Percentiles rank a stretch among this genome's conserved stretches.
Evolutionary conservation across 2,888 invertebrate species (phyloP).

Genomic region (Prosopocoilus inquinatus): DNA sequence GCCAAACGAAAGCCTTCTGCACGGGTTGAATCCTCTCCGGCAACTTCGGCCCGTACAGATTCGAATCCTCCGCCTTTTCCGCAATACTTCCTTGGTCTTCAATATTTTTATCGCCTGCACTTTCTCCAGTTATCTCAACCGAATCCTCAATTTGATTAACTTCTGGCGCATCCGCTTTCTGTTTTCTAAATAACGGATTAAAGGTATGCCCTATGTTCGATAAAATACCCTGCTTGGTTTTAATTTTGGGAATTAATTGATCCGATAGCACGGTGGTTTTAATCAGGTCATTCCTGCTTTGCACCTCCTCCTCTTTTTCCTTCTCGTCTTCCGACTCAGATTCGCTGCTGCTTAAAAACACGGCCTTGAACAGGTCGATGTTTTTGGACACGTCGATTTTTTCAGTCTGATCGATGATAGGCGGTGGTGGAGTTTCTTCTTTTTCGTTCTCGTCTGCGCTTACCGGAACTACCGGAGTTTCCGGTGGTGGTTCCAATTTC

Average conservation of each 20-base stretch:
- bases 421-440: constrained; percentile 4
- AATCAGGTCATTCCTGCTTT: constrained; percentile 33
- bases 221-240: constrained; percentile 46
- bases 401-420: constrained; percentile 43
- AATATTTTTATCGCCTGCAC: neutral
- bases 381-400: constrained; percentile 52
- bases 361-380: constrained; percentile 82
- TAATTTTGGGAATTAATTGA: constrained; percentile 43
- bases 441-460: neutral
- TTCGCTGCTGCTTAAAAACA: constrained; percentile 81
- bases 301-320: constrained; percentile 33
- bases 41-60: constrained; percentile 60
- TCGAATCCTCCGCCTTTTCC: constrained; percentile 23
- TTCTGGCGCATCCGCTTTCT: constrained; percentile 2
- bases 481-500: neutral
- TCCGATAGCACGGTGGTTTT: constrained; percentile 41
- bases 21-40: constrained; percentile 51
- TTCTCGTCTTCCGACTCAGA: constrained; percentile 55
- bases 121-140: neutral
- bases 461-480: neutral
- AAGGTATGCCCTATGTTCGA: constrained; percentile 35
- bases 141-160: constrained; percentile 1
- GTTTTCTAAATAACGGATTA: constrained; percentile 14
- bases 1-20: constrained; percentile 27
- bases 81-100: constrained; percentile 10